Base-by-base conservation (phyloP, 2,888 invertebrate genomes). In the Tinea pellionella region DNA sequence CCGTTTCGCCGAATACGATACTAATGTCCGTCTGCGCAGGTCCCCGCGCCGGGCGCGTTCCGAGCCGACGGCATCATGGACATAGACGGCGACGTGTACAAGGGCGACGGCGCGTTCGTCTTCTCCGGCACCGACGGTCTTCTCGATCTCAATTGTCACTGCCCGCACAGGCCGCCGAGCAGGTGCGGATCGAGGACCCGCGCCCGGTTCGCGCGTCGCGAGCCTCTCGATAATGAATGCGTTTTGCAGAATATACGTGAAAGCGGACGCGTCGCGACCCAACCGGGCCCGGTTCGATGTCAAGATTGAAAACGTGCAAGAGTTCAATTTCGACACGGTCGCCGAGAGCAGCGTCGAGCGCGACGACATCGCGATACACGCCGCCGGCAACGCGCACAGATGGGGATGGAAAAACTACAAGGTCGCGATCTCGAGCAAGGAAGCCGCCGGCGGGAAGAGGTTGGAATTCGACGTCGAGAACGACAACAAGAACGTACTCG, bases 381-480 rank as follows among this genome's bases (percentile, higher is more conserved):
- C 89, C 0, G 85, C 89, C 63, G 87, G 90, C 12, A 90, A 93
- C 73, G 92, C 92, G 0, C 89, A 90, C 3, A 89, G 89, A 64
- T 70, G 94, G 0, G 89, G 91, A 19, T 69, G 91, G 32, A 89
- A 94, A 64, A 91, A 92, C 70, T 88, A 92, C 65, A 83, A 89
- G 7, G 76, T 92, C 0, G 91, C 92, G 61, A 88, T 92, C 6
- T 81, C 88, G 0, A 92, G 91, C 69, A 91, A 92, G 63, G 88
- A 89, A 1, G 81, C 83, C 2, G 88, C 86, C 0, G 90, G 86
- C 60, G 88, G 88, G 61, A 93, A 92, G 64, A 88, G 89, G 7
- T 80, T 95, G 60, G 89, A 90, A 62, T 87, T 94, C 67, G 78
- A 84, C 0, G 88, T 92, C 0, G 91, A 90, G 30, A 90, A 91